Base-by-base conservation (phyloP, 2,113 vertebrate genomes). In the Conger conger region DNA sequence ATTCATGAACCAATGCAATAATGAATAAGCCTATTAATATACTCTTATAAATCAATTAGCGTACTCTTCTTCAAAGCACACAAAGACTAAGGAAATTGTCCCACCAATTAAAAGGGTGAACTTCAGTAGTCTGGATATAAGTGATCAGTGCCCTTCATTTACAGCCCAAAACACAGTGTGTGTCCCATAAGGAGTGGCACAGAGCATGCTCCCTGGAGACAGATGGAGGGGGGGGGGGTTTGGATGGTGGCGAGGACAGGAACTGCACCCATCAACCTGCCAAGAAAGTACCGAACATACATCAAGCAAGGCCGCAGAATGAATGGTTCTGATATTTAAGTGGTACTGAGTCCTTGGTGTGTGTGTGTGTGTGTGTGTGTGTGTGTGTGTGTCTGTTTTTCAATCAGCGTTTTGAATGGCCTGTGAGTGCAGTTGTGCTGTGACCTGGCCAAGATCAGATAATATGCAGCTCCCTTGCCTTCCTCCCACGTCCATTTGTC, bases 401-500 rank as follows among this genome's bases (percentile, higher is more conserved):
- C 82, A 89, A 79, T 88, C 87, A 86, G 85, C 82, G 90, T 88
- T 73, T 83, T 80, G 89, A 89, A 84, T 91, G 87, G 87, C 91
- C 88, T 87, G 84, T 90, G 89, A 87, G 90, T 91, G 92, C 90
- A 85, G 91, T 84, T 87, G 87, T 88, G 88, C 88, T 88, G 83
- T 93, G 92, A 93, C 92, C 93, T 92, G 94, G 91, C 91, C 91
- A 42, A 77, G 88, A 93, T 93, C 91, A 93, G 92, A 95, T 93
- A 92, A 91, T 91, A 90, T 92, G 90, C 89, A 87, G 89, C 87
- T 87, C 90, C 90, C 90, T 86, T 83, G 84, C 87, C 30, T 88
- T 89, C 86, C 89, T 87, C 89, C 87, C 88, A 91, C 89, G 89
- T 89, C 93, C 94, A 95, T 95, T 95, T 95, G 93, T 95, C 93